A percentile compares a stretch with the other conserved stretches of the same genome.
These are phyloP conservation scores for Eupithecia inturbata DNA, from an alignment of 2,888 invertebrate species.

Conservation along the genomic window DNA sequence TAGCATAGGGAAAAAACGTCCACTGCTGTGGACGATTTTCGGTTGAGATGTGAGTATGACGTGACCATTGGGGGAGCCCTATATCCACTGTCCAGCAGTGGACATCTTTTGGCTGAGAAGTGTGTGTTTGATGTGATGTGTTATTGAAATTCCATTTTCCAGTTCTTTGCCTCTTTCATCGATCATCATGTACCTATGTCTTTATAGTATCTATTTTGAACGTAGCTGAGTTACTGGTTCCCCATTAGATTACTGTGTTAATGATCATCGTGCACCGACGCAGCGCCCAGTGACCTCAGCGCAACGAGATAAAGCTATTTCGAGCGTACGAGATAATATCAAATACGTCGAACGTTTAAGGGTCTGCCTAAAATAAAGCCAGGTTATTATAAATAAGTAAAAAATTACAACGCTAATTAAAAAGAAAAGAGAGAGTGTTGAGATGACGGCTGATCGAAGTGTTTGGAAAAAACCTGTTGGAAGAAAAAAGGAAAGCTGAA, in stretches of 20 bases:
- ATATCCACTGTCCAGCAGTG: not conserved
- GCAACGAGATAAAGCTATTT: slow-evolving; percentile 82
- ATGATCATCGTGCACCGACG: slow-evolving; percentile 69
- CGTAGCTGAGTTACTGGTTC: slow-evolving; percentile 30
- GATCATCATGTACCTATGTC: not conserved
- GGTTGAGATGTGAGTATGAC: not conserved
- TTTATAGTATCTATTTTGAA: slow-evolving; percentile 4
- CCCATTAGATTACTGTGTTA: slow-evolving; percentile 51
- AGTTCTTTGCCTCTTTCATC: not conserved
- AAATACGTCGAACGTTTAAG: slow-evolving; percentile 70
- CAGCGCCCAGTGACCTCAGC: slow-evolving; percentile 81
- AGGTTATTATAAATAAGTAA: not conserved
- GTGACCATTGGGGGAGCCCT: not conserved
- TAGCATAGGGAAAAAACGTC: too few relatives aligned
- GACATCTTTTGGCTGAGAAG: not conserved
- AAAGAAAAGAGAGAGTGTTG: not conserved
- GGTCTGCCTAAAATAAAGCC: slow-evolving; percentile 3
- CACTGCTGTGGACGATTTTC: too few relatives aligned
- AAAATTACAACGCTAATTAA: not conserved
- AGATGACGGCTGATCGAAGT: not conserved
- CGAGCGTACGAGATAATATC: slow-evolving; percentile 76
- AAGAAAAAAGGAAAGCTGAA: not conserved
- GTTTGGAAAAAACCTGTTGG: not conserved
- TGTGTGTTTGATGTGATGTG: not conserved
- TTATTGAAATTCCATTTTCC: not conserved